Percentiles rank a stretch among this genome's conserved stretches.
These are phyloP conservation scores for Halichoeres trimaculatus DNA, from an alignment of 2,113 vertebrate genomes.

Conservation along the genomic window DNA sequence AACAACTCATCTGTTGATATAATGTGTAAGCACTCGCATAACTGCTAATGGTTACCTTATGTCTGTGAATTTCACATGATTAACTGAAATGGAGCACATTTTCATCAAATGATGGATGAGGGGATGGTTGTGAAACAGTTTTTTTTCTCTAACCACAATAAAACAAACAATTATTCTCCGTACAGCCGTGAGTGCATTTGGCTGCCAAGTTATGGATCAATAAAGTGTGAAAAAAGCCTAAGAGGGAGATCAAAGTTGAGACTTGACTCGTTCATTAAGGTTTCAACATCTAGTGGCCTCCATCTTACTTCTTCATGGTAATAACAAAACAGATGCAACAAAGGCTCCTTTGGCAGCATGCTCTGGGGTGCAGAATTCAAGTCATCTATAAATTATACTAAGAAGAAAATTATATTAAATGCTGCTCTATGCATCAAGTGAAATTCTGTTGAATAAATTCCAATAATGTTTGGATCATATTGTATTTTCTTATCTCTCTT, in stretches of 20 bases:
- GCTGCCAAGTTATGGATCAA: neutral
- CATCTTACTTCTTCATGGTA: too few relatives aligned
- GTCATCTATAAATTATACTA: too few relatives aligned
- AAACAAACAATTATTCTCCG: neutral
- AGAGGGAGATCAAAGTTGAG: too few relatives aligned
- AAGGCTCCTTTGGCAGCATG: too few relatives aligned
- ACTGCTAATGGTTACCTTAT: neutral
- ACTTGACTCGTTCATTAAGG: neutral
- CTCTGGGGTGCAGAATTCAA: too few relatives aligned
- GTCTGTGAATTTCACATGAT: conserved; percentile 16
- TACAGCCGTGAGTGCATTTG: neutral
- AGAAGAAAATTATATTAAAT: too few relatives aligned
- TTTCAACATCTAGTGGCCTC: neutral
- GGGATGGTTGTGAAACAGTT: neutral
- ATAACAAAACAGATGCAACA: too few relatives aligned
- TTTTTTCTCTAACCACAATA: neutral
- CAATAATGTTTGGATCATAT: too few relatives aligned
- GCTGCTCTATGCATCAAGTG: too few relatives aligned
- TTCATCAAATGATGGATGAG: conserved; percentile 13
- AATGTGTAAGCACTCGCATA: conserved; percentile 13
- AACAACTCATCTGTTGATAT: conserved; percentile 32
- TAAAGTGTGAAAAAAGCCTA: neutral
- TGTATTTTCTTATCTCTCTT: too few relatives aligned
- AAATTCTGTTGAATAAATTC: too few relatives aligned
- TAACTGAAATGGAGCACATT: conserved; percentile 2